Evolutionary conservation across 2,113 vertebrate genomes (phyloP), one percentile per base, ranked within the genome.

Genomic region (Passer montanus): DNA sequence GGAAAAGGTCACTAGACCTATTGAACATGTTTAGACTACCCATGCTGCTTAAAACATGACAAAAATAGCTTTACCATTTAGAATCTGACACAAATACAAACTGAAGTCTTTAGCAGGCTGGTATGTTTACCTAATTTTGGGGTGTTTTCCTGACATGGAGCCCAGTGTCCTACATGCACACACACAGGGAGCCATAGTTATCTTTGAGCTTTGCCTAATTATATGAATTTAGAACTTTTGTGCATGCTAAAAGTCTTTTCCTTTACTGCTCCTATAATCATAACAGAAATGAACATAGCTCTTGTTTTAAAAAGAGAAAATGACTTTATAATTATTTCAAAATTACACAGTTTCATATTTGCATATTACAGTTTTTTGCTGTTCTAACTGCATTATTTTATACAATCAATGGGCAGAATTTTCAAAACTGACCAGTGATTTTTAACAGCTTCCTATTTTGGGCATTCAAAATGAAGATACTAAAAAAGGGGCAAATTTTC

Each of bases 1-100:
- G 66, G 92, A 93, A 97, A 98, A 97, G 95, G 97, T 97, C 97
- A 97, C 70, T 95, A 96, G 95, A 94, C 95, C 50, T 93, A 95
- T 64, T 95, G 91, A 90, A 94, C 59, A 93, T 96, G 89, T 97
- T 97, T 97, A 97, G 96, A 97, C 91, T 95, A 92, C 90, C 87
- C 94, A 43, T 90, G 95, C 80, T 90, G 91, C 93, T 95, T 96
- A 75, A 95, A 96, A 86, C 67, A 76, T 26, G 92, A 95, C 96
- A 91, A 84, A 94, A 97, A 97, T 95, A 97, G 83, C 85, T 92
- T 84, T 93, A 88, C 90, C 85, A 92, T 93, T 96, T 96, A 85
- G 84, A 70, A 93, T 92, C 37, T 92, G 93, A 94, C 92, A 93
- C 78, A 82, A 96, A 93, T 84, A 89, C 56, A 93, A 88, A 69